These are phyloP conservation scores for Sicus ferrugineus DNA, from an alignment of 2,888 invertebrate genomes.

Conservation along the genomic window DNA sequence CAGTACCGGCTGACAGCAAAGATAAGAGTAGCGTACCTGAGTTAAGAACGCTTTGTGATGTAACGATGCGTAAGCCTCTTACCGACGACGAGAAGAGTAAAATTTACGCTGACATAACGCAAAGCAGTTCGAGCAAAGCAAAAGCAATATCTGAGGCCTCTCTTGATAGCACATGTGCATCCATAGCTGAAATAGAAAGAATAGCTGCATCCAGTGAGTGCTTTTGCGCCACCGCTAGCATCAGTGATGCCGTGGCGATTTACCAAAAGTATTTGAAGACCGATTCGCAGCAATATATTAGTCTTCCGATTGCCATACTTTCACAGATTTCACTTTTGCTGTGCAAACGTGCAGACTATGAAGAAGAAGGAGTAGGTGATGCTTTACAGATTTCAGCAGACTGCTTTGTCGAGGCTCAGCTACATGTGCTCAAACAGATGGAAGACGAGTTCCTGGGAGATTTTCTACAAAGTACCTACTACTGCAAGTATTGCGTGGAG, in stretches of 20 bases:
- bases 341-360: constrained; percentile 47
- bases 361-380: not conserved
- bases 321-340: constrained; percentile 60
- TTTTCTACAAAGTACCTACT: constrained; percentile 85
- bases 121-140: constrained; percentile 33
- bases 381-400: constrained; percentile 62
- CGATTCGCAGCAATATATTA: constrained; percentile 55
- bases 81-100: constrained; percentile 64
- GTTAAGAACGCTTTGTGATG: constrained; percentile 59
- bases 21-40: constrained; percentile 59
- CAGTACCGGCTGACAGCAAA: constrained; percentile 27
- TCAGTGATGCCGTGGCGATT: constrained; percentile 62
- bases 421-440: constrained; percentile 73
- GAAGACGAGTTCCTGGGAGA: constrained; percentile 79
- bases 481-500: constrained; percentile 93
- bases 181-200: constrained; percentile 11
- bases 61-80: constrained; percentile 62
- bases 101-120: constrained; percentile 58
- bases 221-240: constrained; percentile 45
- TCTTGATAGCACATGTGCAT: constrained; percentile 39
- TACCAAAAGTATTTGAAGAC: constrained; percentile 63
- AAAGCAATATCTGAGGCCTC: constrained; percentile 42
- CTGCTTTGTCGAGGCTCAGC: constrained; percentile 79
- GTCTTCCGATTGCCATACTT: constrained; percentile 58
- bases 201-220: not conserved